Base-by-base conservation (phyloP, 2,113 vertebrate genomes). In the Pachycephala philippinensis region DNA sequence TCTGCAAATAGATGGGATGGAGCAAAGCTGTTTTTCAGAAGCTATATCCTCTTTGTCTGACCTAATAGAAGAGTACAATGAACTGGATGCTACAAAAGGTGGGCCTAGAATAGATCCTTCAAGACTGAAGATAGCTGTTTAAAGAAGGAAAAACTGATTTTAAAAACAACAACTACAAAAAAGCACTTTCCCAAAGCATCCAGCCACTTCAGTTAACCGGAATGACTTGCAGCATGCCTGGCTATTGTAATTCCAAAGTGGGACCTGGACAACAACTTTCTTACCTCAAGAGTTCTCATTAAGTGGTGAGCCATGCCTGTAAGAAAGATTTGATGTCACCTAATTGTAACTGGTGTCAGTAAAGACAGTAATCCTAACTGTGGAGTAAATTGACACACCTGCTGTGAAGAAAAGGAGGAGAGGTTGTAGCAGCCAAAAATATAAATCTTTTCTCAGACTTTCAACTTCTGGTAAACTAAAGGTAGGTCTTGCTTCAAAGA, bases 1-100 rank as follows among this genome's bases (percentile, higher is more conserved):
- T 90, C 95, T 99, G 70, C 98, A 99, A 31, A 96, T 99, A 27
- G 99, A 99, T 1, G 99, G 99, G 40, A 99, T 99, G 99, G 99
- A 99, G 87, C 98, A 98, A 90, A 97, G 97, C 91, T 97, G 94
- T 74, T 99, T 99, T 94, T 97, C 98, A 23, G 99, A 99, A 97
- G 99, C 99, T 1, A 0, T 98, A 42, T 93, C 95, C 2, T 99
- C 99, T 37, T 97, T 99, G 82, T 98, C 98, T 76, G 96, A 98
- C 4, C 98, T 99, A 85, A 99, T 99, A 74, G 98, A 99, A 84
- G 99, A 99, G 68, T 99, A 99, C 75, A 86, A 95, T 45, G 98
- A 98, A 26, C 97, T 99, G 74, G 99, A 99, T 77, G 97, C 96
- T 84, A 98, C 98, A 42, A 98, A 98, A 93, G 89, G 83, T 75